Evolutionary conservation across 2,888 invertebrate genomes (phyloP).

Genomic region (Stictocephala bisonia): DNA sequence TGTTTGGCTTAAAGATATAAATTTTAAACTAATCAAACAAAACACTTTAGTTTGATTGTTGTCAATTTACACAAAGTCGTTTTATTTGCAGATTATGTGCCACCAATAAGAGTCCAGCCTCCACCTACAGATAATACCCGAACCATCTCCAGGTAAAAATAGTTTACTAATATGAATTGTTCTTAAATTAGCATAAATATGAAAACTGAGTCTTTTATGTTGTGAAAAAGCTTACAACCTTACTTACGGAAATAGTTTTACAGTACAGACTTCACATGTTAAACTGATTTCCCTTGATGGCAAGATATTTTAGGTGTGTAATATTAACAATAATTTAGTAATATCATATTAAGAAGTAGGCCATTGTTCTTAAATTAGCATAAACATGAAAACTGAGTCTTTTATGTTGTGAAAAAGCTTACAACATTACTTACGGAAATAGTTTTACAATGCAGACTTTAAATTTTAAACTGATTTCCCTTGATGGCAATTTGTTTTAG

Average conservation of each 20-base stretch:
- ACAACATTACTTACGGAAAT: background rate
- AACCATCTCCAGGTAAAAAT: conserved; percentile 44
- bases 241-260: background rate
- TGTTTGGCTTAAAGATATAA: too few species aligned
- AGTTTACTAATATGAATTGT: background rate
- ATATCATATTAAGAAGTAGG: too few species aligned
- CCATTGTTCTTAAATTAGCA: background rate
- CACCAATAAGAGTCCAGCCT: conserved; percentile 55
- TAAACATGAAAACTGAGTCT: background rate
- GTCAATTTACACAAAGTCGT: background rate
- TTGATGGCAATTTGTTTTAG: too few species aligned
- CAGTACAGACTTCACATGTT: background rate
- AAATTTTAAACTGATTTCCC: background rate
- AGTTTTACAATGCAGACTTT: background rate
- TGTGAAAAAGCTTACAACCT: background rate
- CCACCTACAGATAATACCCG: conserved; percentile 47
- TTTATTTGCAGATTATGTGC: conserved; percentile 54
- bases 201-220: background rate
- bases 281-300: background rate
- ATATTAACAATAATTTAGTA: too few species aligned
- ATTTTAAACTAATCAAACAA: too few species aligned
- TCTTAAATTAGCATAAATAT: background rate
- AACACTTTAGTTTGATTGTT: too few species aligned
- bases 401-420: background rate
- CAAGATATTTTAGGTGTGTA: too few species aligned